Conservation (phyloP, 2,113 vertebrate species). For the Pampusana beccarii region DNA sequence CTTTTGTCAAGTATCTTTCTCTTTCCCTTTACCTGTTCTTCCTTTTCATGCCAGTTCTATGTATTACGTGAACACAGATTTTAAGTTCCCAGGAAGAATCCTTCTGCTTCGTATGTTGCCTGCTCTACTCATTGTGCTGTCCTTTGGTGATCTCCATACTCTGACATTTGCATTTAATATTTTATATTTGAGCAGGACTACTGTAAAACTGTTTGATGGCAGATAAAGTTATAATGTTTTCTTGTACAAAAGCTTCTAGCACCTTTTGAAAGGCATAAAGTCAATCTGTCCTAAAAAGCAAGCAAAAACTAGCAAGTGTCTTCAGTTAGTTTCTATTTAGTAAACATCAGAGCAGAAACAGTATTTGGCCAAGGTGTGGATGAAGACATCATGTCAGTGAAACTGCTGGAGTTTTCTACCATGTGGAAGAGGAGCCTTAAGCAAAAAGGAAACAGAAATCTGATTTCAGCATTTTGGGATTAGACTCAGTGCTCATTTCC, state of each 20-base stretch:
- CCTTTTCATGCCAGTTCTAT: neutral
- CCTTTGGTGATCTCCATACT: neutral
- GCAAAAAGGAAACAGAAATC: neutral
- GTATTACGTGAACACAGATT: neutral
- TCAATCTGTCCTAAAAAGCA: neutral
- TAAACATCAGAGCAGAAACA: neutral
- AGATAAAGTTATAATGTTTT: neutral
- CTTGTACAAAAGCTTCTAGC: neutral
- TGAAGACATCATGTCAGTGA: neutral
- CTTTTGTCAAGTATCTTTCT: neutral
- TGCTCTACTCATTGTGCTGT: neutral
- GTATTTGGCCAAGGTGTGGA: neutral
- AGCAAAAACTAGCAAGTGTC: neutral
- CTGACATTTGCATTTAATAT: neutral
- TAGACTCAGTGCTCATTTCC: neutral
- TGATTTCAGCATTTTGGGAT: neutral
- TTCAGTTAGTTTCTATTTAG: neutral
- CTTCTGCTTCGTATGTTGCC: neutral
- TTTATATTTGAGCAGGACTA: neutral
- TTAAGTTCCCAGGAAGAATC: neutral
- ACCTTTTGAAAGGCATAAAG: constrained; percentile 14
- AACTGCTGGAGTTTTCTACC: neutral
- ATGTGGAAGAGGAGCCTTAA: neutral
- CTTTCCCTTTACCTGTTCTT: neutral
- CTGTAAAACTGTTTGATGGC: neutral